Percentiles rank a stretch among this genome's conserved stretches.
Conservation (phyloP, 2,888 invertebrate species). For the Acrocyrtus sp. region DNA sequence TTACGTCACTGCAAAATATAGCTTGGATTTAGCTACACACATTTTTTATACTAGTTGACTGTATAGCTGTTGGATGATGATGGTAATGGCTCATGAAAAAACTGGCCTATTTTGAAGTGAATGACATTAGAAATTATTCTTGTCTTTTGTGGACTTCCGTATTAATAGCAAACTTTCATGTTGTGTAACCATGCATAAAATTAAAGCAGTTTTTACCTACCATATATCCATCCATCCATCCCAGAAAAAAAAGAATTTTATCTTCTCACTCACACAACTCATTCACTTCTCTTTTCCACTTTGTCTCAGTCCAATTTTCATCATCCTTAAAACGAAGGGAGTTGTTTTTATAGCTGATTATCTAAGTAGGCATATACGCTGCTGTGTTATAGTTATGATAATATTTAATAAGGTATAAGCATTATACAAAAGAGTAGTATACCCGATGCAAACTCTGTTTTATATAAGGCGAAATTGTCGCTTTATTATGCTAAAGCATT, state of each 20-base stretch:
- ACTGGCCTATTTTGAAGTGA: slow-evolving; percentile 63
- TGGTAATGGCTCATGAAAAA: slow-evolving; percentile 58
- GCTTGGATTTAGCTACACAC: too few species aligned
- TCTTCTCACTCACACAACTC: slow-evolving; percentile 38
- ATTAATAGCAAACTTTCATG: slow-evolving; percentile 63
- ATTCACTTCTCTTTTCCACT: slow-evolving; percentile 52
- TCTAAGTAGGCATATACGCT: slow-evolving; percentile 12
- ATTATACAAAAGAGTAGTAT: too few species aligned
- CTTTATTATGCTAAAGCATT: too few species aligned
- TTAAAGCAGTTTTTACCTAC: slow-evolving; percentile 63
- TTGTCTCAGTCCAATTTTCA: slow-evolving; percentile 60
- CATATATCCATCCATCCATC: slow-evolving; percentile 47
- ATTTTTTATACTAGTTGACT: slow-evolving; percentile 44
- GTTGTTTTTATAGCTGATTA: slow-evolving; percentile 32
- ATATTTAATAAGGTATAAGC: too few species aligned
- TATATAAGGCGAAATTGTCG: too few species aligned
- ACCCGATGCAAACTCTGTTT: too few species aligned
- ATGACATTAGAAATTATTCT: slow-evolving; percentile 63
- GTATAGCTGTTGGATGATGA: slow-evolving; percentile 53
- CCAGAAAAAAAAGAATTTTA: slow-evolving; percentile 19
- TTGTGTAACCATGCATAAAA: slow-evolving; percentile 64
- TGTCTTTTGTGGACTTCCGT: slow-evolving; percentile 62
- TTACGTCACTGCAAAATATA: too few species aligned
- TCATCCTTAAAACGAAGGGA: slow-evolving; percentile 48
- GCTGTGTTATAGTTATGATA: too few species aligned